Evolutionary conservation across 2,113 vertebrate species (phyloP), one percentile per base, ranked within the genome.

Genomic region (Aythya baeri): DNA sequence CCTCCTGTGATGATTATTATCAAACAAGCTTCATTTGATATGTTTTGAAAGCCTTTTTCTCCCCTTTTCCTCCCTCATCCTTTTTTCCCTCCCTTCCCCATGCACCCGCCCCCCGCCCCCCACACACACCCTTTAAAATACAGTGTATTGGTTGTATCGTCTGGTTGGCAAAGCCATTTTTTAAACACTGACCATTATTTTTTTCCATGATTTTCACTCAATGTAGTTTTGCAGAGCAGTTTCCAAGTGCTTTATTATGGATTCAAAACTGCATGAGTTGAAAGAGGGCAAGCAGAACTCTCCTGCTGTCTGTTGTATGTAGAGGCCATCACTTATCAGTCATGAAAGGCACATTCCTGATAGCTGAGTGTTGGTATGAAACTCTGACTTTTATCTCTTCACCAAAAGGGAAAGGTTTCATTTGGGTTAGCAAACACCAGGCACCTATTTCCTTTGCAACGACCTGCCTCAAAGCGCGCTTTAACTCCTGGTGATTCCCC

Each of bases 241-340:
- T 95, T 93, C 73, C 10, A 32, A 87, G 91, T 31, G 44, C 72
- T 83, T 90, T 77, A 14, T 88, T 96, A 91, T 18, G 66, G 58
- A 44, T 20, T 55, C 21, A 73, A 65, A 92, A n/a, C 52, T 55
- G 21, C 44, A 57, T 27, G 72, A 87, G 57, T 32, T 84, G 67
- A 92, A 87, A 94, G 71, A 76, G 43, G 27, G 54, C 5, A 41
- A 86, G 76, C 81, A 38, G 68, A 65, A 6, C 44, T 57, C 67
- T 93, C 49, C 46, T 70, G 55, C 63, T 75, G 43, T 36, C 50
- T 29, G 12, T 27, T 71, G 75, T 22, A 3, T 66, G 68, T 73
- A 92, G 93, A 91, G 96, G 89, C 54, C n/a, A 43, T 67, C 65
- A 78, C 83, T 97, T 97, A 95, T 93, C 91, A 90, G 89, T 91